These are phyloP conservation scores for Eupithecia subfuscata DNA, from an alignment of 2,888 invertebrate genomes.

Conservation along the genomic window DNA sequence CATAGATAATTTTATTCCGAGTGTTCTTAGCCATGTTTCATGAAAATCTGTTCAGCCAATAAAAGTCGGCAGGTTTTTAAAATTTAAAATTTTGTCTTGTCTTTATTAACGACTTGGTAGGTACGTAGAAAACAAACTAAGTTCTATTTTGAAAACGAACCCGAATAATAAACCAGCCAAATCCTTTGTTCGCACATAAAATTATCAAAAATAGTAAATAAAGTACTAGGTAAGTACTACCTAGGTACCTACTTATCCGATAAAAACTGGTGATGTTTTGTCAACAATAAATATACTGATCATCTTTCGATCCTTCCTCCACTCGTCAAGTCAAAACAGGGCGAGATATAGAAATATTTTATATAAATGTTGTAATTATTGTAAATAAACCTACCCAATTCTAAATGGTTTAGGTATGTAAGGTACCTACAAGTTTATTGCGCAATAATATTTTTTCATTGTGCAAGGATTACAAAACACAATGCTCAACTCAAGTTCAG, in stretches of 20 bases:
- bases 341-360: neutral
- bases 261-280: neutral
- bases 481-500: neutral
- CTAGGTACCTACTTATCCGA: neutral
- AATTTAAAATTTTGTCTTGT: too few species aligned
- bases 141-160: neutral
- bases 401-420: neutral
- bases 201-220: neutral
- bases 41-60: too few species aligned
- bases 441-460: conserved; percentile 6
- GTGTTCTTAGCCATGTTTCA: too few species aligned
- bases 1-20: too few species aligned
- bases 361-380: neutral
- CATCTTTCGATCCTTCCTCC: neutral
- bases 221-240: too few species aligned
- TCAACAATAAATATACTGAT: neutral
- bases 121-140: too few species aligned
- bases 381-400: neutral
- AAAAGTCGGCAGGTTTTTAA: too few species aligned
- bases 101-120: too few species aligned
- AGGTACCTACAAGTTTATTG: neutral
- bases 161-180: neutral
- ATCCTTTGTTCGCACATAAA: neutral
- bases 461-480: neutral
- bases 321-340: neutral